Evolutionary conservation across 2,797 vertebrate species (phyloP).

Genomic region (Thunnus albacares): DNA sequence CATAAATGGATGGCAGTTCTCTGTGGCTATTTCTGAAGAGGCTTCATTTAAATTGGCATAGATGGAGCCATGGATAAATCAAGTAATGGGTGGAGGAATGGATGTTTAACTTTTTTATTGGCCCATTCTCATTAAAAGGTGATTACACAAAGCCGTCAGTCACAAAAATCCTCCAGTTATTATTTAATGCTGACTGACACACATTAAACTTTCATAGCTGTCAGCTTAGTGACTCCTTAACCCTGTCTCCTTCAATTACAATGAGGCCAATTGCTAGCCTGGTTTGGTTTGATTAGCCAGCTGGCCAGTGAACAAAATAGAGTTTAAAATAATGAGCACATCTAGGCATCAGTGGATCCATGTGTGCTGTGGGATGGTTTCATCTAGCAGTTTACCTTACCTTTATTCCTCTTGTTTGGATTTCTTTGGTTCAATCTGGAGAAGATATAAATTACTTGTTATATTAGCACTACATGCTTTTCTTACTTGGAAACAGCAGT

Average conservation of each 20-base stretch:
- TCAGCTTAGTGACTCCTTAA: constrained; percentile 56
- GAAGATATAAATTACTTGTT: constrained; percentile 5
- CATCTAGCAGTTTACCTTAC: constrained; percentile 25
- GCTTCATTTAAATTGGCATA: constrained; percentile 57
- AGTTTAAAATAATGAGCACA: constrained; percentile 67
- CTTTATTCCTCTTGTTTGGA: background rate
- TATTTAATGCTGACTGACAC: constrained; percentile 58
- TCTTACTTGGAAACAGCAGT: background rate
- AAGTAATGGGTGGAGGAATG: constrained; percentile 40
- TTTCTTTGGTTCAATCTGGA: background rate
- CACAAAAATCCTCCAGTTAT: constrained; percentile 49
- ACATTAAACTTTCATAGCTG: constrained; percentile 71
- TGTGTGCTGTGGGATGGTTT: constrained; percentile 42
- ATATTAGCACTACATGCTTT: background rate
- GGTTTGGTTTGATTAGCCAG: constrained; percentile 52
- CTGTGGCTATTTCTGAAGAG: constrained; percentile 61
- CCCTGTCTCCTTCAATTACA: constrained; percentile 60
- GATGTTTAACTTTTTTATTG: constrained; percentile 51
- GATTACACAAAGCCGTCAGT: constrained; percentile 69
- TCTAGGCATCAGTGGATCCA: constrained; percentile 30
- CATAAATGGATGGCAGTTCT: constrained; percentile 49
- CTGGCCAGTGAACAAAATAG: constrained; percentile 51
- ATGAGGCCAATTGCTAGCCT: constrained; percentile 40
- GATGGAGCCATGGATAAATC: constrained; percentile 42
- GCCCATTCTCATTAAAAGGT: constrained; percentile 72